Base-by-base conservation (phyloP, 2,888 invertebrate genomes). In the Coleophora flavipennella region DNA sequence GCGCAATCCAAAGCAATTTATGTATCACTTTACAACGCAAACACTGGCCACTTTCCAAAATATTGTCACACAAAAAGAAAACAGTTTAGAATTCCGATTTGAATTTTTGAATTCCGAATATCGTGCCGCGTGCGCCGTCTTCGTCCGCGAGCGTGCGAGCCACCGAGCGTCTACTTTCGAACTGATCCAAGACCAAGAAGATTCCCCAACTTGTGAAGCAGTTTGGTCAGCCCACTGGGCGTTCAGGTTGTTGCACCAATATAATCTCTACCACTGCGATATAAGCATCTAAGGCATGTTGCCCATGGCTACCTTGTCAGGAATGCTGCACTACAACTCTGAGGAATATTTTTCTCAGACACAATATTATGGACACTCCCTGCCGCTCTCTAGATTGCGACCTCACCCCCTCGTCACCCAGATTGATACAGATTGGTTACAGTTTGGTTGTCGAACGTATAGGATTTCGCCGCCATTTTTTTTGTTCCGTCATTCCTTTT, bases 241-340 rank as follows among this genome's bases (percentile, higher is more conserved):
- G 20, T 6, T 20, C 20, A 8, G 13, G 13, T 13, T 29, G 28
- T 29, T 29, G 29, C 10, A 28, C 13, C 14, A 25, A 12, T 31
- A 12, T 31, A 31, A 13, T 11, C 31, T 31, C 31, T 13, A 31
- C 13, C 13, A 31, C 31, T 11, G 13, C 11, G 31, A 12, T 31
- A 31, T 31, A 31, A 31, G 31, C 31, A 31, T 31, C 8, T 8
- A 11, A 31, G 31, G 11, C 12, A 20, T 20, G 20, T 20, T 20
- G 12, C 14, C 13, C 32, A 20, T 20, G 49, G 45, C 53, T 67
- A 62, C 62, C 66, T 68, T 64, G 62, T 57, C 51, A 71, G 78
- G 81, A 83, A 83, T 83, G 81, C 64, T 55, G 77, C 51, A 52
- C 57, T 58, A 59, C 79, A 68, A 77, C 67, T 72, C 73, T 59